These are phyloP conservation scores for Ichneumoninae sp. DNA, from an alignment of 2,888 invertebrate genomes.

Conservation along the genomic window DNA sequence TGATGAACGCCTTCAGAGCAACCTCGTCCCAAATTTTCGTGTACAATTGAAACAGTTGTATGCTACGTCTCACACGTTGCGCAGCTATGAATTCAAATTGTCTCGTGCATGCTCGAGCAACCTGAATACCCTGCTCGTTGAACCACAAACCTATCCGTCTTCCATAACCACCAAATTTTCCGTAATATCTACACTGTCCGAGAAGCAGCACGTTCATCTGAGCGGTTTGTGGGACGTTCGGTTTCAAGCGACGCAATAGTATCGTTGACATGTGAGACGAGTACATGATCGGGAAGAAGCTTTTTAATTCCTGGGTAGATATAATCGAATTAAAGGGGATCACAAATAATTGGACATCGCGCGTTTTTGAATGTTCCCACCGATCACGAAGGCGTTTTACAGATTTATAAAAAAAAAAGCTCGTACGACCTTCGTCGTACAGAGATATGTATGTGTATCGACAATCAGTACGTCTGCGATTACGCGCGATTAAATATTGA, in stretches of 20 bases:
- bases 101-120: constrained; percentile 75
- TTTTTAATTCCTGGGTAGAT: neutral
- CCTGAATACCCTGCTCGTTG: constrained; percentile 75
- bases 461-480: constrained; percentile 8
- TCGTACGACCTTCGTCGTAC: neutral
- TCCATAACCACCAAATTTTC: constrained; percentile 73
- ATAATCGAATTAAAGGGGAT: constrained; percentile 8
- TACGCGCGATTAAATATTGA: constrained; percentile 12
- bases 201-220: constrained; percentile 44
- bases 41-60: constrained; percentile 88
- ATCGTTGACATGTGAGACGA: constrained; percentile 69
- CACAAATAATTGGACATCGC: constrained; percentile 34
- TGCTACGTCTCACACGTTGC: constrained; percentile 87
- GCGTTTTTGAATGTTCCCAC: constrained; percentile 57
- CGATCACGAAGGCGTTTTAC: constrained; percentile 37
- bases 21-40: constrained; percentile 88
- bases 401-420: neutral
- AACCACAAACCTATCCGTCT: constrained; percentile 76
- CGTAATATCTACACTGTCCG: constrained; percentile 63
- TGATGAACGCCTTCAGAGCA: constrained; percentile 86
- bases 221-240: constrained; percentile 38
- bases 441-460: neutral
- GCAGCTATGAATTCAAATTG: constrained; percentile 84
- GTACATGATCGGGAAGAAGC: constrained; percentile 51
- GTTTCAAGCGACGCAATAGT: constrained; percentile 67